Evolutionary conservation across 2,113 vertebrate genomes (phyloP), one percentile per base, ranked within the genome.

Genomic region (Etheostoma cragini): DNA sequence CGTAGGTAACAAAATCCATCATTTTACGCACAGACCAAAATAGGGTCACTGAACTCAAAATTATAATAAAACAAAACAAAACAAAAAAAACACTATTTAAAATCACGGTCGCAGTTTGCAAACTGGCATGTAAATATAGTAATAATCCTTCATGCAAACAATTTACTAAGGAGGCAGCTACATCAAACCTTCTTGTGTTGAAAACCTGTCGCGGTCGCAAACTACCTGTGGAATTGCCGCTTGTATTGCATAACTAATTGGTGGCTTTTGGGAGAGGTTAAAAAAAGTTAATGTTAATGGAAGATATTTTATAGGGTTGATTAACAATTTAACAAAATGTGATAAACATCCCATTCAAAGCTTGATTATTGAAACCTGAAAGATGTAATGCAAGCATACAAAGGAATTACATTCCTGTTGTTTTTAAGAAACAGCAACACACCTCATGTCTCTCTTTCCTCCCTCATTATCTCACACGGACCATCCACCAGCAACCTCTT

Each of bases 221-320:
- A 85, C 83, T 81, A 88, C 90, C 88, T 89, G 88, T 91, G 78
- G 86, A 86, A 70, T 72, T 60, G 49, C 17, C 1, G 35, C 62
- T 70, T 57, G 35, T 19, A 19, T 30, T 42, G 35, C 62, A 46
- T 24, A 22, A 24, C 42, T 42, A n/a, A 26, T 47, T 22, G 8
- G 21, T 49, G 73, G 62, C 50, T 68, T 52, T 75, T 4, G 19
- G 4, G 2, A 0, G 11, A 35, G 26, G 15, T 47, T 26, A 26
- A 53, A 57, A 26, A 30, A 30, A 17, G 6, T 22, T 21, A 19
- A 57, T 30, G 3, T 57, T 13, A 38, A 38, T 56, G 46, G 33
- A 6, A 42, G 8, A 47, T 56, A 26, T 24, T 0, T 11, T 42
- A 50, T 68, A 73, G 68, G 14, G 3, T 14, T 26, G 42, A 53